Conservation (phyloP, 2,888 invertebrate species). For the Hydroisotoma schaefferi region DNA sequence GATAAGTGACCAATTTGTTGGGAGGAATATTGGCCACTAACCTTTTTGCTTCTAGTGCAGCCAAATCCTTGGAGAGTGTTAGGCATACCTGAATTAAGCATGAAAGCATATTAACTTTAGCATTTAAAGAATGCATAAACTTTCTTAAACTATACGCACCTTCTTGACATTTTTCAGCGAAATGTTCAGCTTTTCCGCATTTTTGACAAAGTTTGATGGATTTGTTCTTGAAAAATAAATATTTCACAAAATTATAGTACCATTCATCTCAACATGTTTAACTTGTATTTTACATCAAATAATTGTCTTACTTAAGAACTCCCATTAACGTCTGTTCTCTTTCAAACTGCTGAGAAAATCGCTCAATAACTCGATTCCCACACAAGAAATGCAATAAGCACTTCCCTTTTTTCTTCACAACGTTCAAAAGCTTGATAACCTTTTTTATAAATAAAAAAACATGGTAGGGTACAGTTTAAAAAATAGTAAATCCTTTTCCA, state of each 20-base stretch:
- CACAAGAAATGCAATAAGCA: slow-evolving; percentile 62
- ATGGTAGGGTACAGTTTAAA: background rate
- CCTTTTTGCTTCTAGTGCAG: slow-evolving; percentile 64
- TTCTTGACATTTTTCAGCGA: slow-evolving; percentile 36
- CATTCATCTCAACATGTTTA: background rate
- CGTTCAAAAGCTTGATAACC: slow-evolving; percentile 60
- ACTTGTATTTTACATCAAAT: background rate
- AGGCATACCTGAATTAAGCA: slow-evolving; percentile 53
- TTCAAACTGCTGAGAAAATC: slow-evolving; percentile 61
- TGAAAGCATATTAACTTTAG: background rate
- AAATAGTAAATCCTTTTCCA: background rate
- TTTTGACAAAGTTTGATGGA: slow-evolving; percentile 30
- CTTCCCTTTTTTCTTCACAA: slow-evolving; percentile 67
- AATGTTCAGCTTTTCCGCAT: slow-evolving; percentile 41
- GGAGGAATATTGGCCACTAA: slow-evolving; percentile 52
- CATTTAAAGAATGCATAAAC: background rate
- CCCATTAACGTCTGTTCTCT: slow-evolving; percentile 66
- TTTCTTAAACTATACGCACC: slow-evolving; percentile 15
- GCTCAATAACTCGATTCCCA: slow-evolving; percentile 65
- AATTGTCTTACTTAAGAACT: slow-evolving; percentile 63
- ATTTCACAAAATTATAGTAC: no score
- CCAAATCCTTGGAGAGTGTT: slow-evolving; percentile 65
- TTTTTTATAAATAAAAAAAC: slow-evolving; percentile 53
- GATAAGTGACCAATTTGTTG: slow-evolving; percentile 28
- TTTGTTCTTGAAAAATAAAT: slow-evolving; percentile 23